Evolutionary conservation across 2,888 invertebrate species (phyloP), one percentile per base, ranked within the genome.

Genomic region (Standfussiana lucernea): DNA sequence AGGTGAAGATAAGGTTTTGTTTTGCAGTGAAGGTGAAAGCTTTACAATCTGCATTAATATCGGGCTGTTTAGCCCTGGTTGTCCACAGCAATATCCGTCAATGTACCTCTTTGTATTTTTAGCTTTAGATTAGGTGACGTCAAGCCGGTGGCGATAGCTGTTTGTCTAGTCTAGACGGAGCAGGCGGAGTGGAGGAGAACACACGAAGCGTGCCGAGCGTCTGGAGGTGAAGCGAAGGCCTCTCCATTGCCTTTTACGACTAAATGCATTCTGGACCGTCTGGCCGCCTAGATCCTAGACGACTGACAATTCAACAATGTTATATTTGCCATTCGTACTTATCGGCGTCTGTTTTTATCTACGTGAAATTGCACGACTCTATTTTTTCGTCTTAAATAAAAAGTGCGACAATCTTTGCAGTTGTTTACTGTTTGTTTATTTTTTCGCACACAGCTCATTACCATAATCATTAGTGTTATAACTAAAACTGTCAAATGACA

Each of bases 141-240:
- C 82, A 89, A 86, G 85, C 80, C 82, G 84, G 53, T 73, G 79
- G 89, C 89, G 89, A 92, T 90, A 90, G 89, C 88, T 94, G 93
- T 94, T 94, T 94, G 93, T 92, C 91, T 92, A 92, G 95, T 94
- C 94, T 94, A 94, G 95, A 94, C 94, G 87, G 85, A 90, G 87
- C 80, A 65, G 87, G 85, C 88, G 88, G 89, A 89, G 86, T 90
- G 91, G 91, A 93, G 93, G 94, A 94, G 94, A 92, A 91, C 92
- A 93, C 91, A 91, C 92, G 93, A 92, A 90, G 89, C 92, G 92
- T 91, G 92, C 89, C 90, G 91, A 83, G 86, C 92, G 95, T 95
- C 95, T 95, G 92, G 92, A 95, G 95, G 95, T 95, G 94, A 95
- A 90, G 90, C 90, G 92, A 94, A 94, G 93, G 94, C 94, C 93